phyloP scores from a whole-genome alignment of 2,797 vertebrate genomes.

The Chromis chromis region DNA sequence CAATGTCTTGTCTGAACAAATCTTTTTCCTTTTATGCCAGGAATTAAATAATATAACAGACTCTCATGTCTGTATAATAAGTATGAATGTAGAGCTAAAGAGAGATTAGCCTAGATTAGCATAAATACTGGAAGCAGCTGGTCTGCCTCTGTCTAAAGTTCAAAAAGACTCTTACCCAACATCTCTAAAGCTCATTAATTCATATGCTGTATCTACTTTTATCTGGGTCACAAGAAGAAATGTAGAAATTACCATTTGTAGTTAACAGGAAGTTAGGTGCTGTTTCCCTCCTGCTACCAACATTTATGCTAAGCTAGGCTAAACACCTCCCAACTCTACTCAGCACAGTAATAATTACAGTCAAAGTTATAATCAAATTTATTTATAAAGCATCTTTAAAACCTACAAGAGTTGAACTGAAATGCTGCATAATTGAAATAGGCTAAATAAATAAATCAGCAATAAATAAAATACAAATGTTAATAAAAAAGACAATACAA shows the following conservation, averaged over 20 bases:
- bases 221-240: neutral
- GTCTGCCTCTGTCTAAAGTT: neutral
- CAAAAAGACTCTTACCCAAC: neutral
- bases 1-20: neutral
- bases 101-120: neutral
- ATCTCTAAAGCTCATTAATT: neutral
- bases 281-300: neutral
- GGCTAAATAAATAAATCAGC: too few relatives aligned
- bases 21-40: neutral
- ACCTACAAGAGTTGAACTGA: too few relatives aligned
- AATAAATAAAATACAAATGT: too few relatives aligned
- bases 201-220: neutral
- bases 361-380: too few relatives aligned
- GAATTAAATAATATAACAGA: neutral
- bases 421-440: too few relatives aligned
- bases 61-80: neutral
- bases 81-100: neutral
- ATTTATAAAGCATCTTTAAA: too few relatives aligned
- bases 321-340: too few relatives aligned
- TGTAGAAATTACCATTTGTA: neutral
- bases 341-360: too few relatives aligned
- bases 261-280: neutral
- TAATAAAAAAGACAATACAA: too few relatives aligned
- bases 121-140: neutral
- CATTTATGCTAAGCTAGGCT: neutral